Evolutionary conservation across 2,797 vertebrate species (phyloP), one percentile per base, ranked within the genome.

Genomic region (Petrocephalus sullivani): DNA sequence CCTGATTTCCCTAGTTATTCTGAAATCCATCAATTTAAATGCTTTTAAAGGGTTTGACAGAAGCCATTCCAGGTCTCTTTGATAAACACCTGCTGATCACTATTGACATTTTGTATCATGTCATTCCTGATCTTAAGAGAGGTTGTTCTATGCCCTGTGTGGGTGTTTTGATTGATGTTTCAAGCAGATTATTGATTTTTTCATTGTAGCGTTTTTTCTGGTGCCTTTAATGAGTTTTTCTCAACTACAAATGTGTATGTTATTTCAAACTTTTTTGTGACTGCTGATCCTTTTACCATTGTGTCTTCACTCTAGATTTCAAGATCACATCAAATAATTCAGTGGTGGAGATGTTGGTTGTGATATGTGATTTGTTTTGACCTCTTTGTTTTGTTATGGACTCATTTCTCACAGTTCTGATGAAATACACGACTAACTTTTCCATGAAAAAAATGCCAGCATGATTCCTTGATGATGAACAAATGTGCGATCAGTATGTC

Each of bases 71-170:
- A 23, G 58, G 85, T 64, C 37, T 37, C 60, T 41, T 64, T 61
- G 58, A 87, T 87, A 87, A 64, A 64, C 54, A 56, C n/a, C 85
- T 87, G 58, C 85, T 64, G 53, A 87, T 87, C 85, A 86, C 21
- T 58, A 86, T 86, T 86, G 85, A 87, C 85, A 87, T 67, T 87
- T 64, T 64, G 58, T 23, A 64, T 49, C 58, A 51, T 64, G 58
- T 87, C 19, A 49, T 9, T 37, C 58, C 85, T 64, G 57, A 14
- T 51, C 58, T 64, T 61, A 37, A 41, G n/a, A 87, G 57, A 12
- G 58, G 33, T 49, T 64, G 41, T 61, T 67, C 41, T 23, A 46
- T 67, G 58, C 85, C 58, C 21, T n/a, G 58, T 67, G 85, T 87
- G n/a, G 41, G 8, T 64, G 37, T 46, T 87, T 51, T 87, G 58